Evolutionary conservation across 2,113 vertebrate genomes (phyloP).

Genomic region (Sapajus apella): DNA sequence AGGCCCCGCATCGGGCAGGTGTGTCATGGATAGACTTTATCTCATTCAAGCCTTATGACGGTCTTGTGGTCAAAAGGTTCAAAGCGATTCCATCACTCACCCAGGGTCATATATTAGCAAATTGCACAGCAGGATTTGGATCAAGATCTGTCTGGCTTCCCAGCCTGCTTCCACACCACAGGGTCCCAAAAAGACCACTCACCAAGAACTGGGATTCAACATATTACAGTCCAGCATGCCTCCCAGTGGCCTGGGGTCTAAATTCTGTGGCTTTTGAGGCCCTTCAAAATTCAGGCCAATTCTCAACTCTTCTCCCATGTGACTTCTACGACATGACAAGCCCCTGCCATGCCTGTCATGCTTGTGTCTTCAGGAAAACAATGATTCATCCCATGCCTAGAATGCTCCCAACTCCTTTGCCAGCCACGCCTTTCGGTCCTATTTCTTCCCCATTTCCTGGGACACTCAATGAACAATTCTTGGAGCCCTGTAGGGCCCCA

Average conservation of each 20-base stretch:
- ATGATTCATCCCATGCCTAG: background rate
- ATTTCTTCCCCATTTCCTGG: background rate
- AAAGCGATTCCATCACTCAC: background rate
- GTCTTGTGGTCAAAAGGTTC: background rate
- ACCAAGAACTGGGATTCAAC: background rate
- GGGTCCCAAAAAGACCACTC: background rate
- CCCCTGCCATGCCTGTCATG: fast-evolving
- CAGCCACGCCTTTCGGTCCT: background rate
- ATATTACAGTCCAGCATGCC: background rate
- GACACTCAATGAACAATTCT: background rate
- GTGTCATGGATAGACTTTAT: background rate
- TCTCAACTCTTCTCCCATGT: background rate
- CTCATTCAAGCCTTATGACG: background rate
- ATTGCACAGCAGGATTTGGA: background rate
- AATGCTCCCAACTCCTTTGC: background rate
- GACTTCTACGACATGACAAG: background rate
- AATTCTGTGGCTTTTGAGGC: background rate
- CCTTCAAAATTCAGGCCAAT: background rate
- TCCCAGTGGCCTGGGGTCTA: background rate
- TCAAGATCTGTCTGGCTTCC: background rate
- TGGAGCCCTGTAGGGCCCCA: background rate
- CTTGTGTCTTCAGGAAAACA: background rate
- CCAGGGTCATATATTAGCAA: background rate
- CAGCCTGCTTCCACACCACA: background rate
- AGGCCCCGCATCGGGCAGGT: background rate